Percentiles rank a stretch among this genome's conserved stretches.
These are phyloP conservation scores for Stramonita haemastoma DNA, from an alignment of 2,888 invertebrate species.

Conservation along the genomic window DNA sequence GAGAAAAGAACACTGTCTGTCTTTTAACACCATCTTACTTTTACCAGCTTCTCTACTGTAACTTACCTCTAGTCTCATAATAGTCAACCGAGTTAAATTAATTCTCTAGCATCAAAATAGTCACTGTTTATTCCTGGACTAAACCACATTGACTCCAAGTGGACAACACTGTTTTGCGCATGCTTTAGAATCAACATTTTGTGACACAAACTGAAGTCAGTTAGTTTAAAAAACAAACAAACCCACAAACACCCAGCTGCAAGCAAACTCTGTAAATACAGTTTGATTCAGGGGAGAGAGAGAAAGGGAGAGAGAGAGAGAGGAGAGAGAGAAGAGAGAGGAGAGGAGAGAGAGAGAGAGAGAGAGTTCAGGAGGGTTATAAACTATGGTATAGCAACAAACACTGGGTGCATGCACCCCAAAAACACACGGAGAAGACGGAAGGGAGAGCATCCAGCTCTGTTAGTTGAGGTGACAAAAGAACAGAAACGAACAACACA, in stretches of 20 bases:
- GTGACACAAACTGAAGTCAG: background rate
- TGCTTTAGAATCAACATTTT: background rate
- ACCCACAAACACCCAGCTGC: background rate
- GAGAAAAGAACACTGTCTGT: too few relatives aligned
- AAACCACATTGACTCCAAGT: too few relatives aligned
- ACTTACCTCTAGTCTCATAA: too few relatives aligned
- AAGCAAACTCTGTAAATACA: conserved; percentile 7
- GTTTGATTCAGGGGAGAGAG: background rate
- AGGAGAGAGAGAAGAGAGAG: conserved; percentile 15
- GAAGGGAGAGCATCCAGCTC: background rate
- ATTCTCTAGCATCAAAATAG: too few relatives aligned
- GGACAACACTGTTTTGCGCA: background rate
- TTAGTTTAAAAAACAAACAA: background rate
- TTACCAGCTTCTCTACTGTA: too few relatives aligned
- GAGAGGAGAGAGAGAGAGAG: conserved; percentile 8
- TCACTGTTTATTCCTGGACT: too few relatives aligned
- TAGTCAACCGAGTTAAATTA: too few relatives aligned
- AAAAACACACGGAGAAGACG: background rate
- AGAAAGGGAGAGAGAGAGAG: conserved; percentile 17
- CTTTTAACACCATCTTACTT: too few relatives aligned
- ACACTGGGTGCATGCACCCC: background rate
- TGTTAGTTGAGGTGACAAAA: conserved; percentile 21
- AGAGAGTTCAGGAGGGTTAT: background rate
- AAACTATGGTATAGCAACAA: conserved; percentile 1
- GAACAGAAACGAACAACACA: conserved; percentile 10